Evolutionary conservation across 2,888 invertebrate species (phyloP).

Genomic region (Andrena camellia): DNA sequence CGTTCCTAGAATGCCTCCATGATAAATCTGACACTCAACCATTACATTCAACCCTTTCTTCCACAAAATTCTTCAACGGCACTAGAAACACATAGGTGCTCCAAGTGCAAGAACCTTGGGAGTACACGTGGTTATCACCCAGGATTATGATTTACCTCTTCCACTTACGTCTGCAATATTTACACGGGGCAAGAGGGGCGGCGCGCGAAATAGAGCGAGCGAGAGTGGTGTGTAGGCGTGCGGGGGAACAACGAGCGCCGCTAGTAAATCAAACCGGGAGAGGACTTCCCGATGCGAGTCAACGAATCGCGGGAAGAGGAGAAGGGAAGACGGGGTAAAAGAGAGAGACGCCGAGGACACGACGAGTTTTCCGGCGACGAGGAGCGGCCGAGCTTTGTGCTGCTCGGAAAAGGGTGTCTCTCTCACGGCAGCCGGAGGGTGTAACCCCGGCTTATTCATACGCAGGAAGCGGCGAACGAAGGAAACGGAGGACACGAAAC

Average conservation of each 20-base stretch:
- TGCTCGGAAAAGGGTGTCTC: slow-evolving; percentile 77
- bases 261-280: slow-evolving; percentile 78
- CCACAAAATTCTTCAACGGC: too few species aligned
- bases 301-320: slow-evolving; percentile 45
- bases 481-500: slow-evolving; percentile 75
- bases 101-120: too few species aligned
- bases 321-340: slow-evolving; percentile 51
- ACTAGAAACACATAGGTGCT: too few species aligned
- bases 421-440: slow-evolving; percentile 81
- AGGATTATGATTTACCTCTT: too few species aligned
- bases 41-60: too few species aligned
- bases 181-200: slow-evolving; percentile 24
- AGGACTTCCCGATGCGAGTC: slow-evolving; percentile 61
- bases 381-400: slow-evolving; percentile 70
- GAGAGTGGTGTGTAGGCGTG: slow-evolving; percentile 59
- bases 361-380: slow-evolving; percentile 77
- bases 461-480: slow-evolving; percentile 81
- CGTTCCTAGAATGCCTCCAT: too few species aligned
- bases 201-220: slow-evolving; percentile 53
- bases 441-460: slow-evolving; percentile 83
- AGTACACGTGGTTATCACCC: too few species aligned
- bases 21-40: too few species aligned
- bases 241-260: slow-evolving; percentile 65
- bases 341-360: slow-evolving; percentile 61
- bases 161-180: slow-evolving; percentile 28